phyloP scores from a whole-genome alignment of 1,140 invertebrate genomes.

The Doryteuthis pealeii region DNA sequence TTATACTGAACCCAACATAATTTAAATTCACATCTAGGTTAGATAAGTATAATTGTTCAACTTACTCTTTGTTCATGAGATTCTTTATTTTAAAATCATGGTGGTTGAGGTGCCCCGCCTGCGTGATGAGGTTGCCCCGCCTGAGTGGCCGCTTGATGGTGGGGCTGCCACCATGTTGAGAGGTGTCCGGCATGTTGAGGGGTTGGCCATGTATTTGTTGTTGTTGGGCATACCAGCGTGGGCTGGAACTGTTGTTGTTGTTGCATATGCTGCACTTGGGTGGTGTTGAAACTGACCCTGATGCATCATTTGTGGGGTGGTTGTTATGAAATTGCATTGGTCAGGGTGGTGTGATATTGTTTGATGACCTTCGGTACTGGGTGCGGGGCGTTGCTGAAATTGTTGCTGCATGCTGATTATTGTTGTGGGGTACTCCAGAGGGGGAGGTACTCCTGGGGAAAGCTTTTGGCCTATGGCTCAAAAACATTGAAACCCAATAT shows the following conservation, averaged over 20 bases:
- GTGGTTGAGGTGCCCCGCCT: conserved; percentile 20
- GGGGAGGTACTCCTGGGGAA: neutral
- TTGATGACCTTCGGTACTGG: neutral
- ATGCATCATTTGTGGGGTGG: conserved; percentile 12
- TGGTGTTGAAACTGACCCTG: neutral
- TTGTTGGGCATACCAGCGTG: neutral
- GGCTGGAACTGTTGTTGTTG: neutral
- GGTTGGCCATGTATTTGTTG: neutral
- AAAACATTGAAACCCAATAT: conserved; percentile 9
- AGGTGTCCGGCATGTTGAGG: conserved; percentile 3
- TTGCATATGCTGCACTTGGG: neutral
- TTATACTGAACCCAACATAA: too few species aligned
- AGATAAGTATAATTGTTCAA: too few species aligned
- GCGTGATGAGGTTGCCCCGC: conserved; percentile 11
- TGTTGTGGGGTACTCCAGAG: conserved; percentile 27
- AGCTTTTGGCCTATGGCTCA: conserved; percentile 4
- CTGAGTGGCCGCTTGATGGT: conserved; percentile 20
- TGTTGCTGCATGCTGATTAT: conserved; percentile 27
- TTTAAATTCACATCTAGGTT: too few species aligned
- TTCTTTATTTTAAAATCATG: conserved; percentile 10
- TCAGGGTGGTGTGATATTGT: neutral
- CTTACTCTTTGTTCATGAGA: conserved; percentile 6
- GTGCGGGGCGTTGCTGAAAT: conserved; percentile 18
- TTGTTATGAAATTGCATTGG: neutral
- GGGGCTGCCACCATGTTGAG: conserved; percentile 8